A percentile compares a stretch with the other conserved stretches of the same genome.
phyloP scores from a whole-genome alignment of 2,797 vertebrate species.

The Pipistrellus pygmaeus region DNA sequence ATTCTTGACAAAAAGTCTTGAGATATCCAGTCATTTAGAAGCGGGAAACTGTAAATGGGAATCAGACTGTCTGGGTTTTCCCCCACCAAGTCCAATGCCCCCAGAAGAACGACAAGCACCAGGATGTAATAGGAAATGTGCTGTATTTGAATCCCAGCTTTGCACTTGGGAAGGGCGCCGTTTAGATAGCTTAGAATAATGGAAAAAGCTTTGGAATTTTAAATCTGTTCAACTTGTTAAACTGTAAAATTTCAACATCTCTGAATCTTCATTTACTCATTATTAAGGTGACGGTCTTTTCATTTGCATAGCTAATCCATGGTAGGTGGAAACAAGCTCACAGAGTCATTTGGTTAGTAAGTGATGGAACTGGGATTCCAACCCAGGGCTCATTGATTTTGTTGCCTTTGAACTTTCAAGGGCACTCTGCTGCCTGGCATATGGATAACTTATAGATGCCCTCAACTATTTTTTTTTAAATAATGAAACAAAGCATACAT shows the following conservation, averaged over 20 bases:
- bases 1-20: slow-evolving; percentile 12
- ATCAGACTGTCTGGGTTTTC: neutral
- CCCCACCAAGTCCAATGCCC: neutral
- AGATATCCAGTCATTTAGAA: neutral
- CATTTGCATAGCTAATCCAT: neutral
- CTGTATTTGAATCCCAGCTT: neutral
- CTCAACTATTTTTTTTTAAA: neutral
- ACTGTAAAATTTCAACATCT: slow-evolving; percentile 20
- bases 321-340: neutral
- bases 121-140: neutral
- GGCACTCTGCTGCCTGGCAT: neutral
- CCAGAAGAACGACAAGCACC: neutral
- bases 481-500: neutral
- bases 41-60: neutral
- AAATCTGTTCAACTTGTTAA: slow-evolving; percentile 9
- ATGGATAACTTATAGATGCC: neutral
- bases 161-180: neutral
- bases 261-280: slow-evolving; percentile 22
- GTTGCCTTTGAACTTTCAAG: neutral
- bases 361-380: neutral
- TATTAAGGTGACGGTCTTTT: neutral
- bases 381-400: neutral
- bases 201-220: neutral
- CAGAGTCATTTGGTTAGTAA: neutral
- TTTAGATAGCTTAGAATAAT: neutral